Evolutionary conservation across 2,113 vertebrate species (phyloP).

Genomic region (Corythornis vintsioides): DNA sequence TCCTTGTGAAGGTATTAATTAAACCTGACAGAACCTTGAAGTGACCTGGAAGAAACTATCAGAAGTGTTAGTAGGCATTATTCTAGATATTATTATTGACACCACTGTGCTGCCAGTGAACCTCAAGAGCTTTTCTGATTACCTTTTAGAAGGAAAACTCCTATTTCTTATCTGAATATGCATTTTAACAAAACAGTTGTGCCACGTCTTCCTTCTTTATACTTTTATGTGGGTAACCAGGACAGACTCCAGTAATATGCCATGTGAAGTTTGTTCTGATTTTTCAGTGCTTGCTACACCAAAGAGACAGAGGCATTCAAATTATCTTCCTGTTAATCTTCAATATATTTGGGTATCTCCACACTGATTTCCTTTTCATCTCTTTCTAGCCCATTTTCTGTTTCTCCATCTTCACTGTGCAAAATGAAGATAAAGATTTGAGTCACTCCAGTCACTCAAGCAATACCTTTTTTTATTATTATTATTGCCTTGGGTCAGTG

Average conservation of each 20-base stretch:
- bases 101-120: not conserved
- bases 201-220: not conserved
- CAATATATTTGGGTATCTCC: not conserved
- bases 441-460: not conserved
- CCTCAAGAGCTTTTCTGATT: not conserved
- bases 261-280: not conserved
- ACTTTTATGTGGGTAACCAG: not conserved
- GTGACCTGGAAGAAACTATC: not conserved
- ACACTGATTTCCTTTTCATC: not conserved
- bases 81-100: constrained; percentile 1
- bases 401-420: not conserved
- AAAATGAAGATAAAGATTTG: not conserved
- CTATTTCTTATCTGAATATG: not conserved
- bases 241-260: not conserved
- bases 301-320: not conserved
- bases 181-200: not conserved
- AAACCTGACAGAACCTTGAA: constrained; percentile 40
- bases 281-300: not conserved
- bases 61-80: not conserved
- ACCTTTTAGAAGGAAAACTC: not conserved
- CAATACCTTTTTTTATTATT: not conserved
- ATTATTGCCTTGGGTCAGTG: not conserved
- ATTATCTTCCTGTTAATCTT: not conserved
- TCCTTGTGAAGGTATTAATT: not conserved
- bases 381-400: not conserved